Percentiles rank a stretch among this genome's conserved stretches.
These are phyloP conservation scores for Invenusta paracnida DNA, from an alignment of 2,888 invertebrate genomes.

Conservation along the genomic window DNA sequence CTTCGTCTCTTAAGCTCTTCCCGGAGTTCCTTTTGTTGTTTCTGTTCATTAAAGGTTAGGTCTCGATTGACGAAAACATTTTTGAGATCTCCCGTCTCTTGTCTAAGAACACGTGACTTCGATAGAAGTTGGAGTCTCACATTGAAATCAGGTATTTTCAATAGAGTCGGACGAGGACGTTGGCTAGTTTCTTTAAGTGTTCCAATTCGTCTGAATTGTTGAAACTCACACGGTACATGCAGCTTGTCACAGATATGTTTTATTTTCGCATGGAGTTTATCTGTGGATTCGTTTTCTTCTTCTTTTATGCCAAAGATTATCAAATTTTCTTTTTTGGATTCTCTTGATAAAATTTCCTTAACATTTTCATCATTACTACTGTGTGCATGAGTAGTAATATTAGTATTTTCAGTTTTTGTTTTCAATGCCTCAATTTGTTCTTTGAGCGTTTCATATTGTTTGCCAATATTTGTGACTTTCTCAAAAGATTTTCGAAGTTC, in stretches of 20 bases:
- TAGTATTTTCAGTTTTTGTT: conserved; percentile 26
- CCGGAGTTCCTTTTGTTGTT: not conserved
- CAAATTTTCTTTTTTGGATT: conserved; percentile 26
- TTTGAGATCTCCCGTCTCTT: conserved; percentile 25
- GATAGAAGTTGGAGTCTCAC: conserved; percentile 25
- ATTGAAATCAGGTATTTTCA: conserved; percentile 23
- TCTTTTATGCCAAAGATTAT: conserved; percentile 23
- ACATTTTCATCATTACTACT: conserved; percentile 26
- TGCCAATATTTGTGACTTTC: conserved; percentile 29
- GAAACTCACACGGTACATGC: conserved; percentile 23
- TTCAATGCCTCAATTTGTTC: conserved; percentile 29
- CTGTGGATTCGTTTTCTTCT: conserved; percentile 24
- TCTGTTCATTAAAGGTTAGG: not conserved
- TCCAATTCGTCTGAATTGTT: conserved; percentile 27
- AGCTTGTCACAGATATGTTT: conserved; percentile 29
- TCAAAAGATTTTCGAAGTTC: conserved; percentile 29
- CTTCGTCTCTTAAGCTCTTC: not conserved
- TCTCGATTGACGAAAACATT: conserved; percentile 25
- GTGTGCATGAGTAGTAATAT: conserved; percentile 29
- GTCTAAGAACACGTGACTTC: conserved; percentile 21
- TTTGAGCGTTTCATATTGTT: conserved; percentile 26
- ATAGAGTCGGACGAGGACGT: conserved; percentile 26
- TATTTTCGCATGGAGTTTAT: conserved; percentile 27
- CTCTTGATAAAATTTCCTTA: conserved; percentile 29
- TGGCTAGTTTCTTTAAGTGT: conserved; percentile 26